Evolutionary conservation across 1,140 invertebrate species (phyloP), one percentile per base, ranked within the genome.

Genomic region (Drosophila nigromelanica): DNA sequence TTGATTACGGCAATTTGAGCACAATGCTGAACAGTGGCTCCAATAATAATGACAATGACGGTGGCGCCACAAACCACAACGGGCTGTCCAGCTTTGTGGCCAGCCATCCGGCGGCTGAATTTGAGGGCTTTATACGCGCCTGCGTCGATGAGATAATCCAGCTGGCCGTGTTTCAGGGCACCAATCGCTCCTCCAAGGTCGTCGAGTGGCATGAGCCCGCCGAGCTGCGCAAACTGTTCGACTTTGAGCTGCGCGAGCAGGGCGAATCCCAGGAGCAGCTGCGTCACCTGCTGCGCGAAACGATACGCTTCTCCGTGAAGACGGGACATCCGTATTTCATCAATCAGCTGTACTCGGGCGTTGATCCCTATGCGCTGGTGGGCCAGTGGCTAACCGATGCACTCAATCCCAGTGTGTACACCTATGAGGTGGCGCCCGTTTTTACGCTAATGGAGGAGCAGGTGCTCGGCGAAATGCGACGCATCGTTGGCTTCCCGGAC

Each of bases 391-490:
- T 97, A 54, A 96, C 96, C 4, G 96, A 97, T 83, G 95, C 97
- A 3, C 92, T 98, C 5, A 98, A 98, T 92, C 95, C 96, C 0
- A 97, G 96, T 68, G 96, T 97, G 0, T 98, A 98, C 90, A 98
- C 97, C 0, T 98, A 96, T 80, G 97, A 98, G 93, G 97, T 98
- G n/a, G 95, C 97, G 1, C 97, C 97, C 1, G 96, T 97, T 0
- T 97, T 98, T 80, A 96, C 96, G 0, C 87, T 98, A 0, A 97
- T 98, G 96, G 97, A 98, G 78, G 96, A 97, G 72, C 93, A 94
- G 10, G 95, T 98, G 0, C 92, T 98, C 35, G 85, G 92, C 2
- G 95, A 97, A 81, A 99, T 99, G 98, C 94, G 97, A 40, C 92
- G 93, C 14, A 95, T 97, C 15, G 94, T 99, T 37, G 98, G 98